phyloP scores from a whole-genome alignment of 2,113 vertebrate genomes.

The Heterocephalus glaber region DNA sequence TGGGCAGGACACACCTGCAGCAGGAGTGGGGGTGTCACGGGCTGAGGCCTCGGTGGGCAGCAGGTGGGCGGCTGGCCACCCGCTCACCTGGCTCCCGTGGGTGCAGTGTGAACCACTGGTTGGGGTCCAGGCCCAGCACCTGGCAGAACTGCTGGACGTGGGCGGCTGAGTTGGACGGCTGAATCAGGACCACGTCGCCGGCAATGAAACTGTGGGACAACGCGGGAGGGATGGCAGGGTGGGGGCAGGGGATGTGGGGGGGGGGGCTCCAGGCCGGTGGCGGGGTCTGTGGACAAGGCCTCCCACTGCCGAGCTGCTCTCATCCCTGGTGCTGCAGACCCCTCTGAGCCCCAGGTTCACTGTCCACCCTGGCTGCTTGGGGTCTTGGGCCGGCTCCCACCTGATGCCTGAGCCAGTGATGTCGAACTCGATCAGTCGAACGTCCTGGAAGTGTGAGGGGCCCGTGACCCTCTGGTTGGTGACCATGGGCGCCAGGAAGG shows the following conservation, averaged over 20 bases:
- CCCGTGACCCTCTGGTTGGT: slow-evolving; percentile 90
- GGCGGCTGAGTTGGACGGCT: slow-evolving; percentile 86
- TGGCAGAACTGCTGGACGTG: slow-evolving; percentile 90
- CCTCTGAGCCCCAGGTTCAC: background rate
- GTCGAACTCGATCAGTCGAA: slow-evolving; percentile 94
- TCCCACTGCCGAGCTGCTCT: background rate
- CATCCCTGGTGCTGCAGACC: background rate
- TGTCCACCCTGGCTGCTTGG: fast-evolving
- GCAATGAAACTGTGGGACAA: slow-evolving; percentile 86
- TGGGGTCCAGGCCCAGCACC: slow-evolving; percentile 88
- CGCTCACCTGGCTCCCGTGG: slow-evolving; percentile 82
- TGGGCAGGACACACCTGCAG: slow-evolving; percentile 82
- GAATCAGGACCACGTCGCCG: slow-evolving; percentile 92
- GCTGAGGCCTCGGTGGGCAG: fast-evolving
- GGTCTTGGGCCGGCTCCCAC: slow-evolving; percentile 82
- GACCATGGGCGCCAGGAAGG: slow-evolving; percentile 88
- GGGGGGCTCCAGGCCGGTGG: background rate
- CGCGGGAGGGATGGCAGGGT: fast-evolving
- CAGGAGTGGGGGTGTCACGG: fast-evolving
- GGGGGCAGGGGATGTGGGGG: fast-evolving
- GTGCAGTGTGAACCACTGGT: slow-evolving; percentile 85
- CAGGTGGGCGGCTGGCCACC: background rate
- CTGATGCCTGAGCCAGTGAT: slow-evolving; percentile 88
- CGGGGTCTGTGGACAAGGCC: fast-evolving
- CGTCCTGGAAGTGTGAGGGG: slow-evolving; percentile 93